Percentiles rank a stretch among this genome's conserved stretches.
Conservation (phyloP, 2,113 vertebrate genomes). For the Zosterops japonicus region DNA sequence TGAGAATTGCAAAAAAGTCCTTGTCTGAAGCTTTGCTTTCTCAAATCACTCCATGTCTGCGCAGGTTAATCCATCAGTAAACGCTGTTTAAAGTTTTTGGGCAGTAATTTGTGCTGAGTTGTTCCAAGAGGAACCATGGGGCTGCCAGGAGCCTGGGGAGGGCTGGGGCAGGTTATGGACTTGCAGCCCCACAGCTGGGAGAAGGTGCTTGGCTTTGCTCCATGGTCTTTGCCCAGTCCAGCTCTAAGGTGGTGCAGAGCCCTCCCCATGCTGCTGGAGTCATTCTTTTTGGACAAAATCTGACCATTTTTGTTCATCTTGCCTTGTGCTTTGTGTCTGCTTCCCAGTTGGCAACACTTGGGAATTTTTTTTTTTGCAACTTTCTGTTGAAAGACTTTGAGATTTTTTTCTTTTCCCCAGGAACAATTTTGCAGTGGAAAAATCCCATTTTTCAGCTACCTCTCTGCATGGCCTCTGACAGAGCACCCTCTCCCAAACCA, state of each 20-base stretch:
- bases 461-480: conserved; percentile 11
- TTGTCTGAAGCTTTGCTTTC: neutral
- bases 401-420: neutral
- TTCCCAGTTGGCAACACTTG: conserved; percentile 8
- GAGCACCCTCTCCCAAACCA: conserved; percentile 47
- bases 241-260: neutral
- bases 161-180: neutral
- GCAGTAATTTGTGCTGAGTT: neutral
- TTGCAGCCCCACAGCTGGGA: neutral
- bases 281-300: neutral
- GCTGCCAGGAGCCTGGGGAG: neutral
- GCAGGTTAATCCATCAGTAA: neutral
- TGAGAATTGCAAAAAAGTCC: neutral
- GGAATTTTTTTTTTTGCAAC: conserved; percentile 6
- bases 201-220: neutral
- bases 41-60: neutral
- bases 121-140: neutral
- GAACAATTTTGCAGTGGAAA: conserved; percentile 49
- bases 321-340: neutral
- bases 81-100: neutral
- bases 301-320: conserved; percentile 27
- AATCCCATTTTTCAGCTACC: conserved; percentile 50
- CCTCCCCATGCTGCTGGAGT: neutral
- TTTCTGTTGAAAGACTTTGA: conserved; percentile 28
- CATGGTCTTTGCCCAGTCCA: neutral